These are phyloP conservation scores for Antheraea assamensis DNA, from an alignment of 2,888 invertebrate species.

Conservation along the genomic window DNA sequence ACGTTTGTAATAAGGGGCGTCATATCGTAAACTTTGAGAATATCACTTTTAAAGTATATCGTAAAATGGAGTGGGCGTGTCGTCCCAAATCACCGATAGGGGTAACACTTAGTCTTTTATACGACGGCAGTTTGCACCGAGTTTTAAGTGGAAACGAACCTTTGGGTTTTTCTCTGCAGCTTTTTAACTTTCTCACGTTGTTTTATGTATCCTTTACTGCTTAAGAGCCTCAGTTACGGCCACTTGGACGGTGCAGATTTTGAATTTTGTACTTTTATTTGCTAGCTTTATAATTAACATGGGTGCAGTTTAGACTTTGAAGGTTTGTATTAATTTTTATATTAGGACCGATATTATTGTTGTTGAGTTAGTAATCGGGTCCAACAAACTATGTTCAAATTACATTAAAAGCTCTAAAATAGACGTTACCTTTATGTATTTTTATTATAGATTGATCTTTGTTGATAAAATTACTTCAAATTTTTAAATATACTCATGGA, in stretches of 20 bases:
- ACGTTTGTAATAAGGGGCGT: background rate
- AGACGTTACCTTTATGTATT: background rate
- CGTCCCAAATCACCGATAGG: slow-evolving; percentile 55
- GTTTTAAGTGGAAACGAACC: slow-evolving; percentile 67
- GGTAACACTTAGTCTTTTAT: slow-evolving; percentile 56
- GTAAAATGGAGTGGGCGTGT: slow-evolving; percentile 41
- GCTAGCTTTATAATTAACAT: slow-evolving; percentile 33
- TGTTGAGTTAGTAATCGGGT: background rate
- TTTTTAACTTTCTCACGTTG: slow-evolving; percentile 46
- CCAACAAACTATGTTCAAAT: background rate
- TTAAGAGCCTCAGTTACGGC: slow-evolving; percentile 39
- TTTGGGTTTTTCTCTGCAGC: slow-evolving; percentile 45
- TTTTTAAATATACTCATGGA: too few species aligned
- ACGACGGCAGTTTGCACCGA: slow-evolving; percentile 54
- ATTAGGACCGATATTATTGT: slow-evolving; percentile 17
- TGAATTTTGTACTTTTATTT: slow-evolving; percentile 32
- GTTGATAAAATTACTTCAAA: background rate
- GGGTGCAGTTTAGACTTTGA: slow-evolving; percentile 26
- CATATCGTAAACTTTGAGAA: slow-evolving; percentile 24
- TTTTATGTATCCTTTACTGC: slow-evolving; percentile 52
- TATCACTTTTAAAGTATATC: slow-evolving; percentile 17
- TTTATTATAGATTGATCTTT: background rate
- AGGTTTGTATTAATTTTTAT: slow-evolving; percentile 26
- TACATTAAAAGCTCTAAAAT: background rate
- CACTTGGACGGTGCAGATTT: slow-evolving; percentile 38